Evolutionary conservation across 2,888 invertebrate genomes (phyloP).

Genomic region (Epirrhoe alternata): DNA sequence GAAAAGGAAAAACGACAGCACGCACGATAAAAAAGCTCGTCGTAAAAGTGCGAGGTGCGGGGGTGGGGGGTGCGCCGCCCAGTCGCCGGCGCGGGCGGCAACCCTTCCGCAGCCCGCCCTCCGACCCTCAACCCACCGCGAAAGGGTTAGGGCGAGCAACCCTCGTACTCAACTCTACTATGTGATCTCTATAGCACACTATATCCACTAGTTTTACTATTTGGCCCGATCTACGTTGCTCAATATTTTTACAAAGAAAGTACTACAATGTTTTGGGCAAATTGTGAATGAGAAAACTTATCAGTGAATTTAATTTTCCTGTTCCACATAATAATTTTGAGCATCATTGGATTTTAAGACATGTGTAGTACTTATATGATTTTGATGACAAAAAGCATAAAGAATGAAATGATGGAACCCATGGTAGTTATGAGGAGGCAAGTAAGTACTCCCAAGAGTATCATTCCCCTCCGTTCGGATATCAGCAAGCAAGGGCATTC

Average conservation of each 20-base stretch:
- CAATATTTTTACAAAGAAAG: slow-evolving; percentile 6
- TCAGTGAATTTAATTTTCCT: background rate
- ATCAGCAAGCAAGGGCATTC: slow-evolving; percentile 56
- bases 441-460: slow-evolving; percentile 50
- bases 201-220: slow-evolving; percentile 18
- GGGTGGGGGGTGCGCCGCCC: slow-evolving; percentile 60
- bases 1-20: slow-evolving; percentile 85
- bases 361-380: background rate
- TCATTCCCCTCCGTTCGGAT: slow-evolving; percentile 46
- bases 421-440: slow-evolving; percentile 34
- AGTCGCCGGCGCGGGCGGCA: slow-evolving; percentile 70
- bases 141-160: slow-evolving; percentile 82
- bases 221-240: slow-evolving; percentile 1
- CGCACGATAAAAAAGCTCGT: slow-evolving; percentile 85
- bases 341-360: background rate
- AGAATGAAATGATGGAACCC: slow-evolving; percentile 3
- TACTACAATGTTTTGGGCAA: background rate
- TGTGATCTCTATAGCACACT: slow-evolving; percentile 46
- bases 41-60: slow-evolving; percentile 78
- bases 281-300: background rate
- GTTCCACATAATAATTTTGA: background rate
- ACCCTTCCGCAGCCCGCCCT: slow-evolving; percentile 80
- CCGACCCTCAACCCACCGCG: slow-evolving; percentile 68
- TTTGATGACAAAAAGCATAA: background rate
- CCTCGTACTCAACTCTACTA: slow-evolving; percentile 51